Conservation (phyloP, 1,140 invertebrate species). For the Heliconius hermathena region DNA sequence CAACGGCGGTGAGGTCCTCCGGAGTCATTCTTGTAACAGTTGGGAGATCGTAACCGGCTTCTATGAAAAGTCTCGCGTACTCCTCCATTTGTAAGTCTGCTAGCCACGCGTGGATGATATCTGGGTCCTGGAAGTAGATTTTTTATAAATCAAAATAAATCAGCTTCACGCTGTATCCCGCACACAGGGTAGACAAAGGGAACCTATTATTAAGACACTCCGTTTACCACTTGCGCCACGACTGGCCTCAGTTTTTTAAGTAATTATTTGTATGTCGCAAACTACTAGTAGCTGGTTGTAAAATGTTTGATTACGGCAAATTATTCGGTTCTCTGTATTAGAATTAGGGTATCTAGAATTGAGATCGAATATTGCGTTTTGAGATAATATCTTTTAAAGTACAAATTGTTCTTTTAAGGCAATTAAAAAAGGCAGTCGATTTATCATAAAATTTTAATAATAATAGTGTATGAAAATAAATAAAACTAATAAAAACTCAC, state of each 20-base stretch:
- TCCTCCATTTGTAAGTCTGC: slow-evolving; percentile 97
- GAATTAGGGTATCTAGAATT: not conserved
- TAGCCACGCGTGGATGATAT: slow-evolving; percentile 97
- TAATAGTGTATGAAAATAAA: not conserved
- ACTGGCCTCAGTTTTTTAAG: no score
- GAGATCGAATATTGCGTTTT: no score
- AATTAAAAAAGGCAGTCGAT: not conserved
- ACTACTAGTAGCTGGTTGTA: no score
- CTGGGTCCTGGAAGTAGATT: slow-evolving; percentile 86
- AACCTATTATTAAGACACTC: no score
- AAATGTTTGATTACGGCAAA: no score
- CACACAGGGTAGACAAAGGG: no score
- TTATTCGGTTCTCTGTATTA: not conserved
- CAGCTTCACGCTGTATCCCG: no score
- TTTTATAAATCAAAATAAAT: no score
- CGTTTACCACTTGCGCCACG: no score
- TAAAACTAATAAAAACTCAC: slow-evolving; percentile 57
- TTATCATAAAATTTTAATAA: not conserved
- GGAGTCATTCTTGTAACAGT: slow-evolving; percentile 99
- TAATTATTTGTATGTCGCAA: no score
- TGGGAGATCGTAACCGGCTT: slow-evolving; percentile 98
- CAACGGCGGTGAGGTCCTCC: slow-evolving; percentile 93
- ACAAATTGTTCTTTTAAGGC: no score
- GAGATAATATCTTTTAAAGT: no score
- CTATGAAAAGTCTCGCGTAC: slow-evolving; percentile 96